These are phyloP conservation scores for Agrochola lychnidis DNA, from an alignment of 2,888 invertebrate genomes.

Conservation along the genomic window DNA sequence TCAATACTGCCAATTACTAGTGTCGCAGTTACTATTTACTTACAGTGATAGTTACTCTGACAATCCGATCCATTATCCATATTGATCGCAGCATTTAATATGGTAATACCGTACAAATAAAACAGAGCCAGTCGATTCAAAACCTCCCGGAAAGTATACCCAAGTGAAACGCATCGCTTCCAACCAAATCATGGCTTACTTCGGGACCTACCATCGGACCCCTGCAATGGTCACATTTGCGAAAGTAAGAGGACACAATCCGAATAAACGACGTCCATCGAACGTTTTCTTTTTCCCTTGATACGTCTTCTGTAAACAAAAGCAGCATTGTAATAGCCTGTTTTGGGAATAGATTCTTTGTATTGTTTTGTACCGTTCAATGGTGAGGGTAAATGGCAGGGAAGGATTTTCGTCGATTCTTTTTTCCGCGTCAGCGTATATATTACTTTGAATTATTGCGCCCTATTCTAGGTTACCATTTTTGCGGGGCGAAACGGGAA, in stretches of 20 bases:
- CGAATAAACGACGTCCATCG: slow-evolving; percentile 73
- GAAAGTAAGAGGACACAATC: slow-evolving; percentile 70
- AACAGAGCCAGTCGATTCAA: slow-evolving; percentile 38
- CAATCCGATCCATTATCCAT: slow-evolving; percentile 21
- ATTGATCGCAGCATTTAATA: slow-evolving; percentile 42
- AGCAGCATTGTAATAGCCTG: slow-evolving; percentile 69
- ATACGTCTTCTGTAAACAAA: slow-evolving; percentile 74
- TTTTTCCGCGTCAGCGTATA: slow-evolving; percentile 69
- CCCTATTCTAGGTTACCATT: slow-evolving; percentile 53
- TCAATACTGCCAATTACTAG: not conserved
- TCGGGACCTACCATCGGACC: slow-evolving; percentile 49
- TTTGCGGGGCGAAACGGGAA: slow-evolving; percentile 53
- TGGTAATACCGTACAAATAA: slow-evolving; percentile 47
- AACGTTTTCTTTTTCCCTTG: slow-evolving; percentile 72
- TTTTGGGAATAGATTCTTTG: slow-evolving; percentile 70
- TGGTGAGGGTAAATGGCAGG: slow-evolving; percentile 58
- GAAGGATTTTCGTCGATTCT: slow-evolving; percentile 65
- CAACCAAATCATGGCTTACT: slow-evolving; percentile 48
- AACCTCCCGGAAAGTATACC: slow-evolving; percentile 39
- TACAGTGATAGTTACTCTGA: slow-evolving; percentile 1
- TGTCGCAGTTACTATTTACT: not conserved
- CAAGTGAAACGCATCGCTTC: slow-evolving; percentile 46
- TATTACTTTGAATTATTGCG: slow-evolving; percentile 69
- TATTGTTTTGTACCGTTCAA: slow-evolving; percentile 58
- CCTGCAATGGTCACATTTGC: slow-evolving; percentile 67